Evolutionary conservation across 2,888 invertebrate genomes (phyloP).

Genomic region (Carcina quercana): DNA sequence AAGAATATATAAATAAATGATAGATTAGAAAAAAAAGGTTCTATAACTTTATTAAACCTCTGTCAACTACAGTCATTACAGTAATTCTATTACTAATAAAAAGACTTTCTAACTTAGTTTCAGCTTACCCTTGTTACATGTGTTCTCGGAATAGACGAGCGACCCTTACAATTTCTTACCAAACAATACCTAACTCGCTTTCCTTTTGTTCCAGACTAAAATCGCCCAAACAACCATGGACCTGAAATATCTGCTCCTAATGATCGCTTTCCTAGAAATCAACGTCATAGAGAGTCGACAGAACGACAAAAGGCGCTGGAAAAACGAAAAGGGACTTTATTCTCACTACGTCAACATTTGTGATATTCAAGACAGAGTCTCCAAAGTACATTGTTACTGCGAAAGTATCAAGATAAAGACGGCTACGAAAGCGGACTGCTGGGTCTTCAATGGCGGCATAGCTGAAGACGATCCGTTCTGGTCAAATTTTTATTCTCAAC

Average conservation of each 20-base stretch:
- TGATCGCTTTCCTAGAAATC: conserved; percentile 66
- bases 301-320: conserved; percentile 64
- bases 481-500: conserved; percentile 84
- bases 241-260: conserved; percentile 62
- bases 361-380: conserved; percentile 68
- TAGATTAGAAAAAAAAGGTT: no score
- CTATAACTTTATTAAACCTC: no score
- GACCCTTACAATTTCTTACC: no score
- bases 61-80: no score
- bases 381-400: conserved; percentile 80
- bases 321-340: conserved; percentile 53
- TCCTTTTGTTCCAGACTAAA: conserved; percentile 63
- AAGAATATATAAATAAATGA: no score
- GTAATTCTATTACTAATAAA: no score
- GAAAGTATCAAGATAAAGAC: conserved; percentile 69
- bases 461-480: conserved; percentile 83
- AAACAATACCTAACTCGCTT: conserved; percentile 31
- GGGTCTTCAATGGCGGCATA: conserved; percentile 82
- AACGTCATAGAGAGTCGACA: conserved; percentile 65
- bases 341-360: conserved; percentile 73
- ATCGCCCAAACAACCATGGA: conserved; percentile 44
- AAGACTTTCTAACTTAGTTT: no score
- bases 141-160: no score
- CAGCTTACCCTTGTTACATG: no score
- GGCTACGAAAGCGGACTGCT: conserved; percentile 84